A percentile compares a stretch with the other conserved stretches of the same genome.
These are phyloP conservation scores for Eupsilia transversa DNA, from an alignment of 2,888 invertebrate species.

Conservation along the genomic window DNA sequence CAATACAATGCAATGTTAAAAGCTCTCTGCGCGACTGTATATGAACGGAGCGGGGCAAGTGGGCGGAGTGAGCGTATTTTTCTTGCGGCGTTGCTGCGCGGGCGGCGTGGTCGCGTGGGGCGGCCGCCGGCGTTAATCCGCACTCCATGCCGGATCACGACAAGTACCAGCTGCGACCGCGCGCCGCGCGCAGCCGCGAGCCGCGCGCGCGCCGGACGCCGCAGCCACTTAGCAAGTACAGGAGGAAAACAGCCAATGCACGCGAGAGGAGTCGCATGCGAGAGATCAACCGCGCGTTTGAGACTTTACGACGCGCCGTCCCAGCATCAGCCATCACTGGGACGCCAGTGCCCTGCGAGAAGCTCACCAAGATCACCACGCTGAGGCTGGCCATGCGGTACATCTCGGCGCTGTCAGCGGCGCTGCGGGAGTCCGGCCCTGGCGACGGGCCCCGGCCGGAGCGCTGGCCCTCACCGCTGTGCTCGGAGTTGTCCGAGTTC, in stretches of 20 bases:
- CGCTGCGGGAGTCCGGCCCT: slow-evolving; percentile 88
- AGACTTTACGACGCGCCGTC: slow-evolving; percentile 94
- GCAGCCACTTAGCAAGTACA: slow-evolving; percentile 96
- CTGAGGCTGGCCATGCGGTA: slow-evolving; percentile 96
- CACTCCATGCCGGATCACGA: slow-evolving; percentile 90
- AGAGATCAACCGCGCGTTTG: slow-evolving; percentile 97
- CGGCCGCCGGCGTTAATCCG: slow-evolving; percentile 78
- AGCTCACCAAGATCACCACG: slow-evolving; percentile 97
- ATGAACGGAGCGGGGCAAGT: slow-evolving; percentile 86
- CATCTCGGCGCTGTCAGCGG: slow-evolving; percentile 94
- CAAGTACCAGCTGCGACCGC: slow-evolving; percentile 90
- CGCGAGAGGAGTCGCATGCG: slow-evolving; percentile 96
- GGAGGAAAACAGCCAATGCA: slow-evolving; percentile 97
- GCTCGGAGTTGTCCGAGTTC: slow-evolving; percentile 90
- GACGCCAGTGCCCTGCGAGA: slow-evolving; percentile 92
- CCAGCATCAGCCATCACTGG: slow-evolving; percentile 91
- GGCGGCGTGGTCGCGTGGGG: slow-evolving; percentile 71
- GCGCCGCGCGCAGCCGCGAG: slow-evolving; percentile 87
- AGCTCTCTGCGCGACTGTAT: slow-evolving; percentile 78
- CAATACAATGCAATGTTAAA: slow-evolving; percentile 53
- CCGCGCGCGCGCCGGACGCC: slow-evolving; percentile 91
- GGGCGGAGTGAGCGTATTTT: slow-evolving; percentile 84
- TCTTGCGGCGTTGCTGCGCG: slow-evolving; percentile 81
- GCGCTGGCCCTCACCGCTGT: slow-evolving; percentile 85
- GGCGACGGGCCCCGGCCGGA: slow-evolving; percentile 76